Evolutionary conservation across 2,113 vertebrate species (phyloP).

Genomic region (Oenanthe oenanthe): DNA sequence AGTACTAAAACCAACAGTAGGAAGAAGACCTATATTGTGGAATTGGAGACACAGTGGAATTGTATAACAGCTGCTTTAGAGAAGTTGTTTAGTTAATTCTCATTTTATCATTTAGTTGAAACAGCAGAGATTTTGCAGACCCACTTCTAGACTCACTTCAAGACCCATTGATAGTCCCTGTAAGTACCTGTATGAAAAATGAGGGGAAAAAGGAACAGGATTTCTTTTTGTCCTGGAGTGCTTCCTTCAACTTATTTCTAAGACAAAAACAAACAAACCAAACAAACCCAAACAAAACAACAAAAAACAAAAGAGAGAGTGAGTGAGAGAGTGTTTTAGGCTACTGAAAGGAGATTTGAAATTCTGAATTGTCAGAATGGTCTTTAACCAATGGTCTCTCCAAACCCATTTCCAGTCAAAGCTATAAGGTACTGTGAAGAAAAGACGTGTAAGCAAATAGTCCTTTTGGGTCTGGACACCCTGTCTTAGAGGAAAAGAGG

Average conservation of each 20-base stretch:
- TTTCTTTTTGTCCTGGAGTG: background rate
- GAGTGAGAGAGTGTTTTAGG: background rate
- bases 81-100: background rate
- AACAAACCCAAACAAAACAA: background rate
- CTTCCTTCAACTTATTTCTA: background rate
- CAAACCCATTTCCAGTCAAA: background rate
- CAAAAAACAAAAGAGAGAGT: background rate
- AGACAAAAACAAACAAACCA: background rate
- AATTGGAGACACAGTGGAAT: background rate
- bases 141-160: background rate
- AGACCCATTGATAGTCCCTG: background rate
- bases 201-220: rapidly evolving
- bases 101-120: background rate
- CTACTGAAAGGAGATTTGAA: background rate
- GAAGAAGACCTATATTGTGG: background rate
- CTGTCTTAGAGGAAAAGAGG: background rate
- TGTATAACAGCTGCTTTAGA: background rate
- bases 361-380: background rate
- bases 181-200: background rate
- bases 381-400: background rate
- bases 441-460: background rate
- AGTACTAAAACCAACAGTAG: background rate
- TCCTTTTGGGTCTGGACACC: background rate
- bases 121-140: background rate
- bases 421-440: background rate